These are phyloP conservation scores for Brachionus asplanchnoidis DNA, from an alignment of 1,140 invertebrate species.

Conservation along the genomic window DNA sequence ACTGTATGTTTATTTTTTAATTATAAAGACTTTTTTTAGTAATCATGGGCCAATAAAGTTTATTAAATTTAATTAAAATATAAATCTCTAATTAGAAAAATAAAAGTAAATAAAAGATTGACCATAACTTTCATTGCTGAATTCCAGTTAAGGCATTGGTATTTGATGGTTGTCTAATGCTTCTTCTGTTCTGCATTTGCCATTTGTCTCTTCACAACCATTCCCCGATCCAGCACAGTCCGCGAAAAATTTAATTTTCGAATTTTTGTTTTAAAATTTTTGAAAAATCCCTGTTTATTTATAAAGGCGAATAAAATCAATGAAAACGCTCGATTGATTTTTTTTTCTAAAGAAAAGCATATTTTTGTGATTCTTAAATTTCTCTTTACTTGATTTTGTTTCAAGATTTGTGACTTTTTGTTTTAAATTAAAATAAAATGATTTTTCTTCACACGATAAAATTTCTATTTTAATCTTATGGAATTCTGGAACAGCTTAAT, in stretches of 20 bases:
- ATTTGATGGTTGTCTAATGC: background rate
- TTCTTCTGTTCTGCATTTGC: background rate
- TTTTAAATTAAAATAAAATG: too few relatives aligned
- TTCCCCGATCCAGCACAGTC: background rate
- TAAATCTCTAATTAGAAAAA: background rate
- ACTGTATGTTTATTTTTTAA: too few relatives aligned
- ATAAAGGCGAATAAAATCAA: background rate
- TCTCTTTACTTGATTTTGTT: background rate
- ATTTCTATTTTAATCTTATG: too few relatives aligned
- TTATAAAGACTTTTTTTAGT: background rate
- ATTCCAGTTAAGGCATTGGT: background rate
- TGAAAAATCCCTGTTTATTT: background rate
- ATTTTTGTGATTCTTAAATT: background rate
- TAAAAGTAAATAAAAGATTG: background rate
- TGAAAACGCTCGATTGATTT: background rate
- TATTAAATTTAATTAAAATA: background rate
- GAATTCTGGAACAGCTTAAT: background rate
- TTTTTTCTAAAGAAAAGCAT: background rate
- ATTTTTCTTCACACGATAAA: too few relatives aligned
- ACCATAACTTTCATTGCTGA: background rate
- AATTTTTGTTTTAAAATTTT: background rate
- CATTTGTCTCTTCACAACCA: background rate
- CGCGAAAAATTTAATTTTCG: background rate
- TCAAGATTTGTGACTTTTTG: background rate
- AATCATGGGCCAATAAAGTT: background rate